phyloP scores from a whole-genome alignment of 2,888 invertebrate species.

The Dynastes grantii region DNA sequence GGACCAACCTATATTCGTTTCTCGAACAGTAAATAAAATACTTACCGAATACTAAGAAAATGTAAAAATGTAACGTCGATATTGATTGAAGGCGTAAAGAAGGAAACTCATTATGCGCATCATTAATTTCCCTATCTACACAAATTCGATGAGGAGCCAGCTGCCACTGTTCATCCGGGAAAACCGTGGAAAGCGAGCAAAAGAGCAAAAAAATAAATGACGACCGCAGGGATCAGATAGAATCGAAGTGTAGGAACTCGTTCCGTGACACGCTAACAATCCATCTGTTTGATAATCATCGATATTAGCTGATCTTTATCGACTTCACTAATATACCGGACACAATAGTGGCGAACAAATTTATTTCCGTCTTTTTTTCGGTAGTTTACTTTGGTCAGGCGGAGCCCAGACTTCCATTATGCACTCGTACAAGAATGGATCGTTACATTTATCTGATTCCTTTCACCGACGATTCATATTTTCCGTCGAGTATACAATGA shows the following conservation, averaged over 20 bases:
- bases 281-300: slow-evolving; percentile 49
- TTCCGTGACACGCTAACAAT: slow-evolving; percentile 47
- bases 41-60: not conserved
- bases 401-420: slow-evolving; percentile 29
- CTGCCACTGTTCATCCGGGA: not conserved
- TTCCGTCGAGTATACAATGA: slow-evolving; percentile 32
- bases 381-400: slow-evolving; percentile 15
- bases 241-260: slow-evolving; percentile 16
- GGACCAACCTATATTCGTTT: too few relatives aligned
- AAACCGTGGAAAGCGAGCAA: slow-evolving; percentile 13
- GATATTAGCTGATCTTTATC: slow-evolving; percentile 46
- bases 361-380: slow-evolving; percentile 43
- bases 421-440: slow-evolving; percentile 35
- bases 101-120: slow-evolving; percentile 31
- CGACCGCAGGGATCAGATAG: slow-evolving; percentile 34
- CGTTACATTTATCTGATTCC: slow-evolving; percentile 45
- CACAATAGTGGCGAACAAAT: slow-evolving; percentile 46
- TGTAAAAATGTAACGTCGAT: slow-evolving; percentile 22
- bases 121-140: slow-evolving; percentile 37
- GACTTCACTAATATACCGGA: slow-evolving; percentile 43
- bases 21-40: too few relatives aligned
- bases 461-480: slow-evolving; percentile 40
- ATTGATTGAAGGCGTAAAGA: slow-evolving; percentile 29
- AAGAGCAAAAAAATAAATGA: slow-evolving; percentile 41
- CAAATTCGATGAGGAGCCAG: slow-evolving; percentile 15